Base-by-base conservation (phyloP, 2,888 invertebrate species). In the Acrobasis consociella region DNA sequence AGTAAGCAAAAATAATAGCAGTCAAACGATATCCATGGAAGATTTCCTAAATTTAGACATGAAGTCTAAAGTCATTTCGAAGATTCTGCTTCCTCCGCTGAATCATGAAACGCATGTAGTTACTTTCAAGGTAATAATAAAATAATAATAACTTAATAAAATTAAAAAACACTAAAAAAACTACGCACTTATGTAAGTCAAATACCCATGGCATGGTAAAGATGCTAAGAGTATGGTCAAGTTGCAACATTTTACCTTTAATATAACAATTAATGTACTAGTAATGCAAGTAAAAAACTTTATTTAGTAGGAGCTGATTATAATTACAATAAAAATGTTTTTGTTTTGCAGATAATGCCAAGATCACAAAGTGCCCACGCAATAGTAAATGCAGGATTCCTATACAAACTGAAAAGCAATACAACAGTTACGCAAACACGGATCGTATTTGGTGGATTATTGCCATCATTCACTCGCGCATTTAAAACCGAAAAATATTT, bases 361-460 rank as follows among this genome's bases (percentile, higher is more conserved):
- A 88, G 96, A 64, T 93, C 94, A 0, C 95, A 96, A 86, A 96
- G 95, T 75, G 94, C 95, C 0, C 95, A 95, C 73, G 96, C 96
- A 0, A 93, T 95, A 63, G 94, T 97, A 0, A 95, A 96, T 74
- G 95, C 95, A 13, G 96, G 94, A 8, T 96, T 96, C 75, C 49
- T 66, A 16, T 63, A 59, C 42, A 55, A 60, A 31, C 31, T 49
- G 9, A 49, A 61, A 9, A 51, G 79, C 65, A 67, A 85, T 67
- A 82, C 84, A 15, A 58, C 42, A n/a, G 71, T 86, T 60, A 66
- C 83, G 64, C 75, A 76, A 46, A 93, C 94, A 0, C 82, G 83
- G 46, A 89, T 95, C 31, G 93, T 94, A 1, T 94, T 87, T 69
- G 95, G 95, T 13, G 93, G 93, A n/a, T 93, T 95, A 1, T 89